Conservation (phyloP, 2,888 invertebrate genomes). For the Sipha maydis region DNA sequence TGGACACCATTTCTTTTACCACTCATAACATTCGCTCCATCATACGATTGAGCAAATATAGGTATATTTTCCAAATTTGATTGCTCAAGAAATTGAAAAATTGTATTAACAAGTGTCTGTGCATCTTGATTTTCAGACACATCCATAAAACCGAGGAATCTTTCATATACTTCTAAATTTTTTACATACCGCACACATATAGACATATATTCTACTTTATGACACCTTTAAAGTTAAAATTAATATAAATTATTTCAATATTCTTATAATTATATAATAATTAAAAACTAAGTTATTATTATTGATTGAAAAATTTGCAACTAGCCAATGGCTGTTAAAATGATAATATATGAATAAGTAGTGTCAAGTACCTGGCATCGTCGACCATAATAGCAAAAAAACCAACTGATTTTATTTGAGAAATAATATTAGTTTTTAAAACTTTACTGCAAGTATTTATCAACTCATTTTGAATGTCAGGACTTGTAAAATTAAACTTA, state of each 20-base stretch:
- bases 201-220: too few species aligned
- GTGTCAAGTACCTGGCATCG: too few species aligned
- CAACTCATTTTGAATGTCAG: conserved; percentile 23
- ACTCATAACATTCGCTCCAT: conserved; percentile 43
- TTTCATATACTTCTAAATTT: too few species aligned
- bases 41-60: conserved; percentile 9
- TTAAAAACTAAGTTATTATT: too few species aligned
- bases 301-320: too few species aligned
- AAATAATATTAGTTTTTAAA: conserved; percentile 14
- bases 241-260: too few species aligned
- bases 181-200: too few species aligned
- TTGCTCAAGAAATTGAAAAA: conserved; percentile 16
- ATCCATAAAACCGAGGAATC: conserved; percentile 12
- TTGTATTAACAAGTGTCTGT: background rate
- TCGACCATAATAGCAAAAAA: too few species aligned
- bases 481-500: conserved; percentile 30
- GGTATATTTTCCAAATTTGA: conserved; percentile 14
- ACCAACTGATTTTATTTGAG: background rate
- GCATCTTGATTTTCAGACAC: conserved; percentile 37
- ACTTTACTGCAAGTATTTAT: conserved; percentile 4
- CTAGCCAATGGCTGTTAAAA: too few species aligned
- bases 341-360: too few species aligned
- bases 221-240: too few species aligned
- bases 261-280: too few species aligned
- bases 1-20: conserved; percentile 13